A percentile compares a stretch with the other conserved stretches of the same genome.
phyloP scores from a whole-genome alignment of 2,797 vertebrate species.

The Ctenopoma kingsleyae region DNA sequence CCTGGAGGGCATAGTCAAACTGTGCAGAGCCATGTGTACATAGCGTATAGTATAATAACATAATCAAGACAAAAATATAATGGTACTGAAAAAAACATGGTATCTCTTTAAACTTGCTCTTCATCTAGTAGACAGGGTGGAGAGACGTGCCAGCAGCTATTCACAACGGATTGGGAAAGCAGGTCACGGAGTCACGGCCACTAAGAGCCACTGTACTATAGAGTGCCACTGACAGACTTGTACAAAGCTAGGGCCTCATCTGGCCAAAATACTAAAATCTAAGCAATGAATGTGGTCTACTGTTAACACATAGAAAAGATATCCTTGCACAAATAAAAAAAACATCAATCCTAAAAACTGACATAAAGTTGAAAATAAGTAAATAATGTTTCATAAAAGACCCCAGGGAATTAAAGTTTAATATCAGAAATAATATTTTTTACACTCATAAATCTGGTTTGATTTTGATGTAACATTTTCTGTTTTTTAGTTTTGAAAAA shows the following conservation, averaged over 20 bases:
- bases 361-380: slow-evolving; percentile 7
- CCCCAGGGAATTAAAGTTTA: not conserved
- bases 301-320: slow-evolving; percentile 55
- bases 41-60: slow-evolving; percentile 75
- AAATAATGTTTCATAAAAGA: slow-evolving; percentile 9
- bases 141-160: slow-evolving; percentile 83
- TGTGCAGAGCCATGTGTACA: slow-evolving; percentile 62
- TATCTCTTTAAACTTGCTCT: slow-evolving; percentile 73
- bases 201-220: slow-evolving; percentile 82
- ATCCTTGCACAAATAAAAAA: slow-evolving; percentile 39
- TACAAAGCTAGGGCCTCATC: slow-evolving; percentile 76
- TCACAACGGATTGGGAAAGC: slow-evolving; percentile 78
- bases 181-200: slow-evolving; percentile 84
- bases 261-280: slow-evolving; percentile 62
- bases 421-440: slow-evolving; percentile 24
- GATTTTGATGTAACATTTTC: slow-evolving; percentile 37
- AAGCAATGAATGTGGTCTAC: slow-evolving; percentile 49
- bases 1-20: slow-evolving; percentile 78
- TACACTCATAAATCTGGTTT: slow-evolving; percentile 2
- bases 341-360: slow-evolving; percentile 5
- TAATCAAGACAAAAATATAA: slow-evolving; percentile 77
- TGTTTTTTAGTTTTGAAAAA: slow-evolving; percentile 44
- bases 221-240: slow-evolving; percentile 81
- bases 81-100: slow-evolving; percentile 52
- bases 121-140: slow-evolving; percentile 80